phyloP scores from a whole-genome alignment of 1,140 invertebrate genomes.

The Micrasema longulum region DNA sequence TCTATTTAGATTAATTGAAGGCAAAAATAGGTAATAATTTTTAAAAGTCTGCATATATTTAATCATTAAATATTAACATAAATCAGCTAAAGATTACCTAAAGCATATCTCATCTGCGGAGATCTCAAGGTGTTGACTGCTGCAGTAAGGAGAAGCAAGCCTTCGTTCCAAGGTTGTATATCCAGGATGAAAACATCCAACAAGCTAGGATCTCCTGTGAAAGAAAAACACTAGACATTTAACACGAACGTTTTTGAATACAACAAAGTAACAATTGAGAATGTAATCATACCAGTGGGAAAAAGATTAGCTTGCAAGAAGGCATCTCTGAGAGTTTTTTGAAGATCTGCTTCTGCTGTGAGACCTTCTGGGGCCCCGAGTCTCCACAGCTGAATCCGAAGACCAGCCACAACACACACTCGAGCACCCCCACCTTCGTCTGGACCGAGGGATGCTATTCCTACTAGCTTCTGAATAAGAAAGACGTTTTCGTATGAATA shows the following conservation, averaged over 20 bases:
- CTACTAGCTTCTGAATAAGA: slow-evolving; percentile 71
- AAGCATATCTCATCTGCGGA: slow-evolving; percentile 76
- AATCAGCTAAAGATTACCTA: slow-evolving; percentile 68
- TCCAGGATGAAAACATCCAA: slow-evolving; percentile 73
- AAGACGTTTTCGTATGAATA: no score
- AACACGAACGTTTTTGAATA: no score
- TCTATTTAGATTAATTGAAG: no score
- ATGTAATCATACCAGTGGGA: slow-evolving; percentile 35
- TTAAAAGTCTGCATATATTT: no score
- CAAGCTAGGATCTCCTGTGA: slow-evolving; percentile 58
- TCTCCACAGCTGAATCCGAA: slow-evolving; percentile 49
- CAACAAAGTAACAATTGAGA: no score
- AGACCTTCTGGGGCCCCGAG: slow-evolving; percentile 43
- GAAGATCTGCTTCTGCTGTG: slow-evolving; percentile 46
- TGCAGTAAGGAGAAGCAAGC: slow-evolving; percentile 79
- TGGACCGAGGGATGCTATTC: slow-evolving; percentile 61
- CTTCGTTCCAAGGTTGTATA: slow-evolving; percentile 72
- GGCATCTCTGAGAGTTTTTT: slow-evolving; percentile 47
- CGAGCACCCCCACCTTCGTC: slow-evolving; percentile 23
- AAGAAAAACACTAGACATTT: no score
- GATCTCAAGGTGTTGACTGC: slow-evolving; percentile 75
- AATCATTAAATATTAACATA: no score
- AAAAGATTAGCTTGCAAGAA: slow-evolving; percentile 46
- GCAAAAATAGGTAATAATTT: no score
- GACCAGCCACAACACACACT: slow-evolving; percentile 50